Evolutionary conservation across 2,888 invertebrate species (phyloP).

Genomic region (Geotrupes spiniger): DNA sequence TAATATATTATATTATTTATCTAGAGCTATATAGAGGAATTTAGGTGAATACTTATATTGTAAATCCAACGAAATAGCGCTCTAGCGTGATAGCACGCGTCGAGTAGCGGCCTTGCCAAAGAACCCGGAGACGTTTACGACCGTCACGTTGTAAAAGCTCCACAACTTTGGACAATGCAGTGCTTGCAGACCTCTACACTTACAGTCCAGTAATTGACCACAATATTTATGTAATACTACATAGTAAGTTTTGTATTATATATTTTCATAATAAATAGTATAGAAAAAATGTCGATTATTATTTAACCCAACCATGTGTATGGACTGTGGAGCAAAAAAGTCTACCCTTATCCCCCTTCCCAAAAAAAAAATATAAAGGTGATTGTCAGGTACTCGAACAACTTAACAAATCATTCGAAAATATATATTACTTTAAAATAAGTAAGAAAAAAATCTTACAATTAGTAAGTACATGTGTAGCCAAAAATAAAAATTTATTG

Average conservation of each 20-base stretch:
- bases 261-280: constrained; percentile 55
- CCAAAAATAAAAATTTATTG: too few species aligned
- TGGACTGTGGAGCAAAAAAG: too few species aligned
- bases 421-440: too few species aligned
- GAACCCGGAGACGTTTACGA: constrained; percentile 34
- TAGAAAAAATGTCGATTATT: constrained; percentile 43
- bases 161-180: constrained; percentile 32
- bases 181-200: constrained; percentile 44
- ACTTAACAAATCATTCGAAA: too few species aligned
- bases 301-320: not conserved
- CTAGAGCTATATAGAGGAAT: constrained; percentile 43
- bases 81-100: constrained; percentile 43
- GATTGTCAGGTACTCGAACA: too few species aligned
- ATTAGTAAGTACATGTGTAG: too few species aligned
- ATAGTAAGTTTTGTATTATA: constrained; percentile 55
- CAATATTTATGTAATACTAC: constrained; percentile 44
- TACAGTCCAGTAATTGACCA: constrained; percentile 53
- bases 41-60: constrained; percentile 35
- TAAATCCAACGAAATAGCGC: constrained; percentile 40
- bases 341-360: too few species aligned
- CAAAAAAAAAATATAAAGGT: too few species aligned
- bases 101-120: constrained; percentile 43
- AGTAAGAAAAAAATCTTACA: too few species aligned
- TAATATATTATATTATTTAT: constrained; percentile 44
- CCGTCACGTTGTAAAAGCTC: constrained; percentile 29